Conservation (phyloP, 2,797 vertebrate species). For the Tinamus major region DNA sequence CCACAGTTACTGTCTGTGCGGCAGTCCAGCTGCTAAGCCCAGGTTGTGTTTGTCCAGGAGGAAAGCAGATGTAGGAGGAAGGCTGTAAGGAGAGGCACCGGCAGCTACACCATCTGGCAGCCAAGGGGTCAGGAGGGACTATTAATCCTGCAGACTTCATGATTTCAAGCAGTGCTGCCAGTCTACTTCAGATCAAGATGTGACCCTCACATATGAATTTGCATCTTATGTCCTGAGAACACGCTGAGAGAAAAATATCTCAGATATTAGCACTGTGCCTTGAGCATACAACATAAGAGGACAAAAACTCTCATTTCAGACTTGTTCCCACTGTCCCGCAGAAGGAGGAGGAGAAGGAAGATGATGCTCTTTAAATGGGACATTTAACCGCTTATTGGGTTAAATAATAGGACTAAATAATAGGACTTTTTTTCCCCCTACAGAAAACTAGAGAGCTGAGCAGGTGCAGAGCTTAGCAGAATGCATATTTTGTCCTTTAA, state of each 20-base stretch:
- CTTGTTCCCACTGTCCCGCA: background rate
- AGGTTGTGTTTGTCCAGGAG: background rate
- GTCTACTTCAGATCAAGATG: background rate
- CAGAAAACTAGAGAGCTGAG: background rate
- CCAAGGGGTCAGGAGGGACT: background rate
- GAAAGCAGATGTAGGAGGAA: background rate
- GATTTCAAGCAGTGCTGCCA: background rate
- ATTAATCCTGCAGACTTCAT: rapidly evolving
- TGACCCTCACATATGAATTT: background rate
- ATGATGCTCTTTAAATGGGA: background rate
- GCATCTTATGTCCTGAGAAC: background rate
- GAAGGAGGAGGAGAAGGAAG: background rate
- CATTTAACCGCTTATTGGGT: too few relatives aligned
- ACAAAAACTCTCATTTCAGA: background rate
- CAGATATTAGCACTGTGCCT: rapidly evolving
- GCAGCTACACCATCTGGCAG: background rate
- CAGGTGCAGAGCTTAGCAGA: background rate
- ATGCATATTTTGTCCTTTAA: background rate
- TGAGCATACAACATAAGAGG: background rate
- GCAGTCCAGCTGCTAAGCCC: background rate
- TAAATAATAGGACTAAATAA: background rate
- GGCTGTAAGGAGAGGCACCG: background rate
- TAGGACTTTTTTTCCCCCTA: background rate
- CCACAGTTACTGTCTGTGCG: background rate
- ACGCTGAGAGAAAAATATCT: background rate